phyloP scores from a whole-genome alignment of 2,113 vertebrate species.

The Lophochroa leadbeateri region DNA sequence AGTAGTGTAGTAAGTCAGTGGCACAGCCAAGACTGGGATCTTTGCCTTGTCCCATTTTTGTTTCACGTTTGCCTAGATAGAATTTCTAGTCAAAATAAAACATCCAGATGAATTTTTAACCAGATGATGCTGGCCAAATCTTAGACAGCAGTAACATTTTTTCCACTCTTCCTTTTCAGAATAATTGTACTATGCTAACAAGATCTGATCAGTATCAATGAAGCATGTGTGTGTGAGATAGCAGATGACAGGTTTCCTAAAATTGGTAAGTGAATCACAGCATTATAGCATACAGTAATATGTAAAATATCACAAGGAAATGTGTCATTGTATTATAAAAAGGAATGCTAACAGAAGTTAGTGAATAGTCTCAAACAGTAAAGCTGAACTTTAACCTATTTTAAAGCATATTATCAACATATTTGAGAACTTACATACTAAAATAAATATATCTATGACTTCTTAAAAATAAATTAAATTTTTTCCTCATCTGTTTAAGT shows the following conservation, averaged over 20 bases:
- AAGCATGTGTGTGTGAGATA: background rate
- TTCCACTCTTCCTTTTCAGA: background rate
- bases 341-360: background rate
- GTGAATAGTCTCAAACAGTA: background rate
- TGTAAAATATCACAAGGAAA: background rate
- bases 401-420: background rate
- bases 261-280: background rate
- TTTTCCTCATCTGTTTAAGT: background rate
- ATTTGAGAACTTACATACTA: background rate
- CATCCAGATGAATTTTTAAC: background rate
- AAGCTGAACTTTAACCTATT: background rate
- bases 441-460: background rate
- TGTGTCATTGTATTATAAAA: background rate
- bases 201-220: background rate
- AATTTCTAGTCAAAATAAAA: background rate
- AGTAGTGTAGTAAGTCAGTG: background rate
- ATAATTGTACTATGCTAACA: background rate
- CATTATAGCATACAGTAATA: background rate
- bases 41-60: background rate
- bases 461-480: background rate
- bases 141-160: background rate
- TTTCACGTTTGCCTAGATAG: background rate
- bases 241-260: background rate
- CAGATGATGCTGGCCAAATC: background rate
- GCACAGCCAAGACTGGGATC: background rate